phyloP scores from a whole-genome alignment of 2,888 invertebrate species.

The Cepaea hortensis region DNA sequence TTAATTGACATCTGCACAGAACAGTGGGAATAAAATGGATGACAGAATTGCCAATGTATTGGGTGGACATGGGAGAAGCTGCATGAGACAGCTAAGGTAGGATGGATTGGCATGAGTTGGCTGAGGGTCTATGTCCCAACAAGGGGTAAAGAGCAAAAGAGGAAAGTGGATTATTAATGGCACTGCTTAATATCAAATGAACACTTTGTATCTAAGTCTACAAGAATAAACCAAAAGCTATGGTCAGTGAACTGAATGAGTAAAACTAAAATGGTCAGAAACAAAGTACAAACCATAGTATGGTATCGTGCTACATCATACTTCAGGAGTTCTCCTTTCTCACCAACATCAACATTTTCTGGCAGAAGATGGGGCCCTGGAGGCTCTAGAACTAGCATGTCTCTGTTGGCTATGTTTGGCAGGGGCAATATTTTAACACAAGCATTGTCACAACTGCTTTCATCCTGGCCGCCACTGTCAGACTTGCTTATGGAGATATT shows the following conservation, averaged over 20 bases:
- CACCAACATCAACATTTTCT: slow-evolving; percentile 51
- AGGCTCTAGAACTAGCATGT: slow-evolving; percentile 43
- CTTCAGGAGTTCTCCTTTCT: slow-evolving; percentile 47
- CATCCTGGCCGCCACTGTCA: background rate
- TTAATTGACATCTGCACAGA: too few relatives aligned
- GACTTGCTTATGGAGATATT: background rate
- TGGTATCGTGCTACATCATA: slow-evolving; percentile 56
- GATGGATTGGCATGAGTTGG: too few relatives aligned
- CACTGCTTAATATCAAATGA: too few relatives aligned
- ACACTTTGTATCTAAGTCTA: too few relatives aligned
- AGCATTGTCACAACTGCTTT: slow-evolving; percentile 42
- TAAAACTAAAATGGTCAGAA: background rate
- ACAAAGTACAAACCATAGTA: slow-evolving; percentile 15
- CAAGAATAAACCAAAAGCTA: too few relatives aligned
- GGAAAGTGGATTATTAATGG: too few relatives aligned
- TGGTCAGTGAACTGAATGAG: background rate
- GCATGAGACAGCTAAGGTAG: too few relatives aligned
- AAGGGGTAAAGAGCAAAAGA: too few relatives aligned
- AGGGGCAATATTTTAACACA: slow-evolving; percentile 59
- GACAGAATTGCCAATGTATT: too few relatives aligned
- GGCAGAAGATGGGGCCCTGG: slow-evolving; percentile 53
- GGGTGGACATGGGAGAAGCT: too few relatives aligned
- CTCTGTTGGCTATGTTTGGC: slow-evolving; percentile 60
- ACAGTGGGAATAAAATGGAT: too few relatives aligned
- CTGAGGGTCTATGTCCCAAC: too few relatives aligned